These are phyloP conservation scores for Eciton burchellii DNA, from an alignment of 1,140 invertebrate genomes.

Conservation along the genomic window DNA sequence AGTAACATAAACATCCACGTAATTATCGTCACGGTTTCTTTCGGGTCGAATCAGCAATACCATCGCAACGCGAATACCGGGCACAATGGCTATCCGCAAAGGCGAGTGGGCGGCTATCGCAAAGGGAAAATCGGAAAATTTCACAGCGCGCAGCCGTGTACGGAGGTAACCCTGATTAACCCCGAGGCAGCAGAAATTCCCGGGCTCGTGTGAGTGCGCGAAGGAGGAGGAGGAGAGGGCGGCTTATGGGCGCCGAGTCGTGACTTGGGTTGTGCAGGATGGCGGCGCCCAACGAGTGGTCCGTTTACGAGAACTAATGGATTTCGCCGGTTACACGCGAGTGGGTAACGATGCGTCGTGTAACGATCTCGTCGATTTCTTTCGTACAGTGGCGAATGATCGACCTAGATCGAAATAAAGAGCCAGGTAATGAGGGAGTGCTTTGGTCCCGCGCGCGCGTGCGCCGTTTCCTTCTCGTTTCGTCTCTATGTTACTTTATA, in stretches of 20 bases:
- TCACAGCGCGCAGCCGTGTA: neutral
- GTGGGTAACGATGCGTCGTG: constrained; percentile 64
- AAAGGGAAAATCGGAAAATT: constrained; percentile 48
- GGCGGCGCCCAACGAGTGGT: constrained; percentile 21
- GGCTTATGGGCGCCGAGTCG: constrained; percentile 49
- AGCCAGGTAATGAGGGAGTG: constrained; percentile 64
- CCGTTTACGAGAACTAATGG: constrained; percentile 61
- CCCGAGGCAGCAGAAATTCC: constrained; percentile 38
- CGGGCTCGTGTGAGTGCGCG: constrained; percentile 27
- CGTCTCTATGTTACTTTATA: constrained; percentile 65
- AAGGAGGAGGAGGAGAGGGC: neutral
- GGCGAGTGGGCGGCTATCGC: neutral
- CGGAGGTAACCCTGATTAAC: constrained; percentile 46
- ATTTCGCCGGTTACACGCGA: constrained; percentile 50
- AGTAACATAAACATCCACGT: constrained; percentile 75
- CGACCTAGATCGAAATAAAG: constrained; percentile 73
- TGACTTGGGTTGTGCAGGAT: constrained; percentile 48
- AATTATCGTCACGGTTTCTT: constrained; percentile 68
- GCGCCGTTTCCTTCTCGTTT: constrained; percentile 56
- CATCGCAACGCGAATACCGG: constrained; percentile 8
- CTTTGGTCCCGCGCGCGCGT: constrained; percentile 58
- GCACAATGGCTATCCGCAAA: neutral
- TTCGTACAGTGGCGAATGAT: constrained; percentile 66
- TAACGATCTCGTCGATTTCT: constrained; percentile 60
- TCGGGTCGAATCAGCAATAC: constrained; percentile 45